A percentile compares a stretch with the other conserved stretches of the same genome.
Evolutionary conservation across 2,113 vertebrate genomes (phyloP).

Genomic region (Chloebia gouldiae): DNA sequence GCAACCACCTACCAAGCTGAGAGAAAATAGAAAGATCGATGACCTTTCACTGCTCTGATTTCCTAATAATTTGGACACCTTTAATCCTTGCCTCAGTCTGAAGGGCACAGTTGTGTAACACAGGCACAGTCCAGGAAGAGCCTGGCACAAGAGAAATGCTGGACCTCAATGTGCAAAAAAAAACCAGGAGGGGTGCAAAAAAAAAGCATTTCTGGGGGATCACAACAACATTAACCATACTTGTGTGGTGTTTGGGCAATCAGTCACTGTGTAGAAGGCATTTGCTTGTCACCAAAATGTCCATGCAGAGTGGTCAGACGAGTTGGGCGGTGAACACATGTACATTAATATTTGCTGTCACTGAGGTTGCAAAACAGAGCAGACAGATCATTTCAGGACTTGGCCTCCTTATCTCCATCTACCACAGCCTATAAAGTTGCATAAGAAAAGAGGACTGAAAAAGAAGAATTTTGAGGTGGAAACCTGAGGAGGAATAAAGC

Average conservation of each 20-base stretch:
- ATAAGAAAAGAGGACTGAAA: slow-evolving; percentile 13
- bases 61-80: slow-evolving; percentile 73
- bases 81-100: slow-evolving; percentile 47
- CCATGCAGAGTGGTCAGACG: slow-evolving; percentile 9
- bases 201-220: background rate
- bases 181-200: background rate
- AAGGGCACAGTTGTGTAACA: slow-evolving; percentile 51
- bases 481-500: background rate
- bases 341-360: slow-evolving; percentile 51
- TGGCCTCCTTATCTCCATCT: slow-evolving; percentile 54
- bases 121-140: slow-evolving; percentile 28
- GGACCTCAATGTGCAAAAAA: background rate
- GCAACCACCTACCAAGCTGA: slow-evolving; percentile 14
- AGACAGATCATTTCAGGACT: slow-evolving; percentile 50
- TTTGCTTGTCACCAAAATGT: background rate
- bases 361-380: slow-evolving; percentile 44
- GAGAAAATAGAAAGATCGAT: slow-evolving; percentile 58
- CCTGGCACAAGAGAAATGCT: background rate
- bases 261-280: background rate
- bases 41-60: slow-evolving; percentile 67
- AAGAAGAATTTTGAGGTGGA: background rate
- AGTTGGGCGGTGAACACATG: background rate
- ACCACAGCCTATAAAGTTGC: slow-evolving; percentile 34
- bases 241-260: background rate
- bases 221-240: background rate